Conservation (phyloP, 1,140 invertebrate species). For the Drosophila punjabiensis region DNA sequence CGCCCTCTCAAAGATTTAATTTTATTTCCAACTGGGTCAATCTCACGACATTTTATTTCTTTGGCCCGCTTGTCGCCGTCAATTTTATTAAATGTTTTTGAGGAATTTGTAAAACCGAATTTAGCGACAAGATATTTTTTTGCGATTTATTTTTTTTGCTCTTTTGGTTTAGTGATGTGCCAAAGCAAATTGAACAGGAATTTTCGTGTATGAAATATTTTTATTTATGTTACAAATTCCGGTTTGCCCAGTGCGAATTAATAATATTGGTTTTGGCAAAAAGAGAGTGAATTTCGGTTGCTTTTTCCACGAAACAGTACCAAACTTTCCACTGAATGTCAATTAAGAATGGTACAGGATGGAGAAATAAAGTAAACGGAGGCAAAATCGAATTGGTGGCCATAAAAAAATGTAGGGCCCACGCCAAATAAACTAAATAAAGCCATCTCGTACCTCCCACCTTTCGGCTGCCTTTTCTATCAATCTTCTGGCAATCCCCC, state of each 20-base stretch:
- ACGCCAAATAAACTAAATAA: constrained; percentile 50
- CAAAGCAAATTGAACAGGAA: constrained; percentile 61
- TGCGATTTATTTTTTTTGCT: constrained; percentile 12
- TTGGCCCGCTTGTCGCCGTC: constrained; percentile 58
- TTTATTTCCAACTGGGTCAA: constrained; percentile 51
- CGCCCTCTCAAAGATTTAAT: constrained; percentile 49
- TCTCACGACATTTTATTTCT: constrained; percentile 30
- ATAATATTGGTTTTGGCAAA: constrained; percentile 61
- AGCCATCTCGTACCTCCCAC: constrained; percentile 45
- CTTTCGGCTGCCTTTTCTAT: constrained; percentile 21
- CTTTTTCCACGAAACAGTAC: background rate
- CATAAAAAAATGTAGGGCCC: constrained; percentile 22
- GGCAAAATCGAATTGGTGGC: constrained; percentile 27
- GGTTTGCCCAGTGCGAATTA: constrained; percentile 47
- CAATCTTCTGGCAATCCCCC: constrained; percentile 29
- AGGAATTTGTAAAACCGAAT: constrained; percentile 59
- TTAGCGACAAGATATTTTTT: constrained; percentile 61
- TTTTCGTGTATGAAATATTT: constrained; percentile 59
- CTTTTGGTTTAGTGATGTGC: constrained; percentile 54
- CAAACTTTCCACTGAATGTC: constrained; percentile 32
- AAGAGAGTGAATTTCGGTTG: constrained; percentile 1
- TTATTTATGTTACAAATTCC: constrained; percentile 47
- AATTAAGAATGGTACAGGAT: constrained; percentile 28
- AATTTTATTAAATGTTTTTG: constrained; percentile 76
- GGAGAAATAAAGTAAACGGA: constrained; percentile 13